Percentiles rank a stretch among this genome's conserved stretches.
phyloP scores from a whole-genome alignment of 2,888 invertebrate genomes.

The Camponotus fellah region DNA sequence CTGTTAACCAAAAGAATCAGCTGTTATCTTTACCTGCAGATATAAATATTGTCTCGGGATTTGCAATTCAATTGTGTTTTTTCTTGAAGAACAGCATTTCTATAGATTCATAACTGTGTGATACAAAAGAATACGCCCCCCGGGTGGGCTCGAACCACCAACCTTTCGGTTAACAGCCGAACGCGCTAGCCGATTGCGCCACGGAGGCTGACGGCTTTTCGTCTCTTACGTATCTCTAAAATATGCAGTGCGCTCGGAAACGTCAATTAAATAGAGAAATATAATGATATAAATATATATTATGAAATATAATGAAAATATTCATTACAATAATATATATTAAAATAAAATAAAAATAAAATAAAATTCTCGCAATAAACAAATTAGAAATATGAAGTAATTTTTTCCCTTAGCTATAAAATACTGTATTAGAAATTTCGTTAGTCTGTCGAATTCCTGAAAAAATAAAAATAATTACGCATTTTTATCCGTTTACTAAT shows the following conservation, averaged over 20 bases:
- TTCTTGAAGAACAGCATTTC: background rate
- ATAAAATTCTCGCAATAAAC: background rate
- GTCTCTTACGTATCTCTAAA: background rate
- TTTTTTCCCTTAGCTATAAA: background rate
- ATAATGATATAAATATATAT: too few species aligned
- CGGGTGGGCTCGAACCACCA: slow-evolving; percentile 99
- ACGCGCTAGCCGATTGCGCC: slow-evolving; percentile 99
- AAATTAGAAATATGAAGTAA: background rate
- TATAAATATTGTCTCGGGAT: background rate
- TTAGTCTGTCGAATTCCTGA: background rate
- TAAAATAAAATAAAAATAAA: background rate
- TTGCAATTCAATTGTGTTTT: background rate
- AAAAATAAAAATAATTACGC: background rate
- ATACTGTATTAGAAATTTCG: background rate
- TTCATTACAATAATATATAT: background rate
- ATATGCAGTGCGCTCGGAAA: background rate
- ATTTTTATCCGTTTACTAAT: background rate
- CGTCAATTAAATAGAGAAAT: background rate
- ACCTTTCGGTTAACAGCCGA: slow-evolving; percentile 99
- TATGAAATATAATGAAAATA: background rate
- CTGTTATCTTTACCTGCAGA: slow-evolving; percentile 91
- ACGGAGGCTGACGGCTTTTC: slow-evolving; percentile 89
- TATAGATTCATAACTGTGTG: background rate
- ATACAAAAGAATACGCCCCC: slow-evolving; percentile 90
- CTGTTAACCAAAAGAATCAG: slow-evolving; percentile 98